Evolutionary conservation across 2,113 vertebrate species (phyloP).

Genomic region (Boleophthalmus pectinirostris): DNA sequence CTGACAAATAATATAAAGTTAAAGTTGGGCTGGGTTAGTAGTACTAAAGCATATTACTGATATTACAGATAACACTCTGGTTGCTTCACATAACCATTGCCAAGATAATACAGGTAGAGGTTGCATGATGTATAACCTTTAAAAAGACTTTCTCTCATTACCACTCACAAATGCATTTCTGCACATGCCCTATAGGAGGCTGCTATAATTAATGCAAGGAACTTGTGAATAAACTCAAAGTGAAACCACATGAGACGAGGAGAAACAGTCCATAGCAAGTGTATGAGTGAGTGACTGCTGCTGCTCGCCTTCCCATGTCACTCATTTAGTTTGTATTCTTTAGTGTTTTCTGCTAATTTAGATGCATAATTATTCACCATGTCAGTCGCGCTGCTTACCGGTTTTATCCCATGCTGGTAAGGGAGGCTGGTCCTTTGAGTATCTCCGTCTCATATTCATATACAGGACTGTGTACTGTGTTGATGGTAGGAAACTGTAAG

Average conservation of each 20-base stretch:
- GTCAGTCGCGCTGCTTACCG: constrained; percentile 41
- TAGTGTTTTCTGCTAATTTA: constrained; percentile 35
- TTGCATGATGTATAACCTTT: not conserved
- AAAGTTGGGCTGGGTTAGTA: too few species aligned
- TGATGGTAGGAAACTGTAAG: constrained; percentile 10
- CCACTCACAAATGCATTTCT: not conserved
- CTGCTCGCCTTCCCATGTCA: constrained; percentile 22
- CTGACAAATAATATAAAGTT: too few species aligned
- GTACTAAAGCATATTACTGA: too few species aligned
- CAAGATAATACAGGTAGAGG: not conserved
- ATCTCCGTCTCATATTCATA: constrained; percentile 11
- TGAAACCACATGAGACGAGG: not conserved
- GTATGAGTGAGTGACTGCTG: constrained; percentile 16
- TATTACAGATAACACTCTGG: too few species aligned
- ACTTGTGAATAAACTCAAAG: not conserved
- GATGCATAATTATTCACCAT: constrained; percentile 50
- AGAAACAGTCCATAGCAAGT: not conserved
- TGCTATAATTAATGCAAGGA: not conserved
- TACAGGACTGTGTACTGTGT: constrained; percentile 1
- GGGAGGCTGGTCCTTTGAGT: constrained; percentile 32
- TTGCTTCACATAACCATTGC: not conserved
- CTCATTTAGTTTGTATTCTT: constrained; percentile 25
- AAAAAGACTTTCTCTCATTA: not conserved
- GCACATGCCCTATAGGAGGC: not conserved
- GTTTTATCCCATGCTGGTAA: constrained; percentile 47